Evolutionary conservation across 2,888 invertebrate species (phyloP), one percentile per base, ranked within the genome.

Genomic region (Hyposoter dolosus): DNA sequence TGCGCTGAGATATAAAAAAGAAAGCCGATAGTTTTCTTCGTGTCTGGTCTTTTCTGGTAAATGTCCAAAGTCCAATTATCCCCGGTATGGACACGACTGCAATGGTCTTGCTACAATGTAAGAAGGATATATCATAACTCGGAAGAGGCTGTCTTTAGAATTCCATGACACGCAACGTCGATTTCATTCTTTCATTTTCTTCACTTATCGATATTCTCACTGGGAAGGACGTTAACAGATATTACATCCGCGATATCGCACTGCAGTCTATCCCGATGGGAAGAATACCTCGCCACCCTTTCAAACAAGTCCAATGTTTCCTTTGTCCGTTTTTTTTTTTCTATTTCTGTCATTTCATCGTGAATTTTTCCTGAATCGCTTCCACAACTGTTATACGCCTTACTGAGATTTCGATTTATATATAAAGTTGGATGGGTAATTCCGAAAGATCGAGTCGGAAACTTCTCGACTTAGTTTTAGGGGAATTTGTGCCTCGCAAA

Each of bases 341-440:
- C 43, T 40, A 15, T 23, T 12, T 53, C 19, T 53, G 53, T 10
- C 19, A 53, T 53, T 53, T 53, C 19, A 19, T 19, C 19, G 53
- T 3, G 12, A 35, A 53, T 68, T 78, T 78, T n/a, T 35, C 23
- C 6, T 40, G 43, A 23, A 53, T 56, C 35, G 35, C 28, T 47
- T 15, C 19, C 5, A 19, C 9, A 69, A 45, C n/a, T 56, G 60
- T 60, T 15, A 10, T 45, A 79, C 40, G 45, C 32, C n/a, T 82
- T 60, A 45, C 32, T 19, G 50, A 53, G 7, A 47, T 43, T 66
- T 50, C 82, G 74, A 82, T 84, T 84, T 74, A 68, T 68, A 72
- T 35, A 81, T 60, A 74, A 84, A 77, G 66, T 84, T 82, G 77
- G 66, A 82, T 84, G 76, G 65, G 80, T 66, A 63, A 82, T 66